These are phyloP conservation scores for Lasioglossum malachurum DNA, from an alignment of 2,888 invertebrate genomes.

Conservation along the genomic window DNA sequence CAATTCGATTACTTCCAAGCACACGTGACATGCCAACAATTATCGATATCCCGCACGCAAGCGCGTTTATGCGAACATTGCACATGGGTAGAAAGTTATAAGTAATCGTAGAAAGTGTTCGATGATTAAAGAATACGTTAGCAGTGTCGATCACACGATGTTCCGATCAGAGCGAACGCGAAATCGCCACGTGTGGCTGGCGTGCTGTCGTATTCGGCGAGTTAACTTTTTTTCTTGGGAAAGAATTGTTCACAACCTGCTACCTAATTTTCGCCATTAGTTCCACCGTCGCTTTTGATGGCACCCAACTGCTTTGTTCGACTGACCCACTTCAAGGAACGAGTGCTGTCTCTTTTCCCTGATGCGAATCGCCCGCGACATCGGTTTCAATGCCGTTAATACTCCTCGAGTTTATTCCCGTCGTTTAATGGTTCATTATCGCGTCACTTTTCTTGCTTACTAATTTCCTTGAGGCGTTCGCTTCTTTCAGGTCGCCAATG, in stretches of 20 bases:
- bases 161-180: background rate
- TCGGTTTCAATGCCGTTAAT: conserved; percentile 8
- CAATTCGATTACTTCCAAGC: background rate
- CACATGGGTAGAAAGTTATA: background rate
- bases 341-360: conserved; percentile 16
- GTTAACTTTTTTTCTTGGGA: background rate
- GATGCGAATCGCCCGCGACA: background rate
- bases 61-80: background rate
- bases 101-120: background rate
- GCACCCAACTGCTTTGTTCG: conserved; percentile 24
- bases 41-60: background rate
- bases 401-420: background rate
- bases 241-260: conserved; percentile 11
- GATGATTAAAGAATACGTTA: background rate
- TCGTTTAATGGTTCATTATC: background rate
- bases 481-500: background rate
- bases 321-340: conserved; percentile 40
- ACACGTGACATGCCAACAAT: background rate
- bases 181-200: background rate
- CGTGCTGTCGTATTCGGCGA: background rate
- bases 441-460: background rate
- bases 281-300: conserved; percentile 14
- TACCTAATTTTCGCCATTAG: conserved; percentile 22
- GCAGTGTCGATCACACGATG: background rate
- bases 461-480: background rate